Percentiles rank a stretch among this genome's conserved stretches.
These are phyloP conservation scores for Brachyhypopomus occidentalis DNA, from an alignment of 2,113 vertebrate genomes.

Conservation along the genomic window DNA sequence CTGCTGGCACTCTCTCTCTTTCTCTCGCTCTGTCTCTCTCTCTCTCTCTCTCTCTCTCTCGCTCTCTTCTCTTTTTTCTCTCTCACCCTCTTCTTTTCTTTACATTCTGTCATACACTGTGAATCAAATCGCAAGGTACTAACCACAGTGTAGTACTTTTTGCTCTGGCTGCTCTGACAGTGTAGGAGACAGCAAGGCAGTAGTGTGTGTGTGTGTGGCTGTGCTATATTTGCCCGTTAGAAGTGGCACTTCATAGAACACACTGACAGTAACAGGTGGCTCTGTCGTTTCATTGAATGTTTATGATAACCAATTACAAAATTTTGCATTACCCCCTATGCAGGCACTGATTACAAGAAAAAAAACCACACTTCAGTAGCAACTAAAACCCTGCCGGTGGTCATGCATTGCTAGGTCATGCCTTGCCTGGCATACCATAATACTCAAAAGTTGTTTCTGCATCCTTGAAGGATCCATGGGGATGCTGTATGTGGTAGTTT, in stretches of 20 bases:
- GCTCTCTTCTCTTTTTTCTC: not conserved
- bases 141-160: conserved; percentile 48
- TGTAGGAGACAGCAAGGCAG: conserved; percentile 50
- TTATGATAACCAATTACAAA: conserved; percentile 37
- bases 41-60: conserved; percentile 34
- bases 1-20: not conserved
- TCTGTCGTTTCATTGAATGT: conserved; percentile 27
- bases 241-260: conserved; percentile 41
- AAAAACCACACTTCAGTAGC: not conserved
- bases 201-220: conserved; percentile 15
- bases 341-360: not conserved
- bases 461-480: not conserved
- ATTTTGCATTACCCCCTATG: conserved; percentile 9
- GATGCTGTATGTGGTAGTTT: conserved; percentile 30
- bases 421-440: conserved; percentile 2
- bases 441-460: conserved; percentile 18
- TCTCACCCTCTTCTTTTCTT: conserved; percentile 43
- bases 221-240: conserved; percentile 37
- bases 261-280: conserved; percentile 35
- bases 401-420: conserved; percentile 21
- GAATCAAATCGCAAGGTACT: conserved; percentile 43
- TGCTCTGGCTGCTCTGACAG: conserved; percentile 55
- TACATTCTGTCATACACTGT: conserved; percentile 56
- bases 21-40: conserved; percentile 6
- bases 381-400: not conserved